Percentiles rank a stretch among this genome's conserved stretches.
Evolutionary conservation across 2,888 invertebrate genomes (phyloP).

Genomic region (Arenicola marina): DNA sequence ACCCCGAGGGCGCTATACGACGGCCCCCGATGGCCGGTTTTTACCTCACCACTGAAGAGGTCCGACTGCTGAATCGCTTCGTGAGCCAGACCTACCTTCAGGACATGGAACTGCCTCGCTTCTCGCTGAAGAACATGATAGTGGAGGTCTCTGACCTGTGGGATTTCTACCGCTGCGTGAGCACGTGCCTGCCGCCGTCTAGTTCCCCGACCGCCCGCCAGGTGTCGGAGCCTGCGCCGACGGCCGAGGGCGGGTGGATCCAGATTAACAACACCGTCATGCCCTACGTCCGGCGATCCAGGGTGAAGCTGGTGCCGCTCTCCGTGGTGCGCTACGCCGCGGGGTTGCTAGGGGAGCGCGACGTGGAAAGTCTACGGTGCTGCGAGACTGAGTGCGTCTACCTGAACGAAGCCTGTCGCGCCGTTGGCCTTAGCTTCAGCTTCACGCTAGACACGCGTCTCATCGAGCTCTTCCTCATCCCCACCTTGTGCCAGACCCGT

Average conservation of each 20-base stretch:
- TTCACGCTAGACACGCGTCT: slow-evolving; percentile 38
- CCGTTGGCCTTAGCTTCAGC: slow-evolving; percentile 1
- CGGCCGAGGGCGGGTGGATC: slow-evolving; percentile 10
- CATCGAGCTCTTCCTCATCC: slow-evolving; percentile 34
- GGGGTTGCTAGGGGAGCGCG: slow-evolving; percentile 1
- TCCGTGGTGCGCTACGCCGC: slow-evolving; percentile 13
- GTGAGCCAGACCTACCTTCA: neutral
- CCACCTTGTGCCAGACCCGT: neutral
- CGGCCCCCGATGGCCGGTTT: slow-evolving; percentile 1
- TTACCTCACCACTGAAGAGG: slow-evolving; percentile 2
- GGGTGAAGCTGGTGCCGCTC: slow-evolving; percentile 13
- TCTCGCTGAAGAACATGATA: slow-evolving; percentile 4
- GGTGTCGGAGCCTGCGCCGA: neutral
- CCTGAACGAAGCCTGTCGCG: slow-evolving; percentile 4
- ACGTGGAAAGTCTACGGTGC: neutral
- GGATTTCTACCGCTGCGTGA: neutral
- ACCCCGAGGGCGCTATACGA: neutral
- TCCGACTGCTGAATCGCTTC: slow-evolving; percentile 1
- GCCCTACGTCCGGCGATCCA: slow-evolving; percentile 9
- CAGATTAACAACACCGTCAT: slow-evolving; percentile 21
- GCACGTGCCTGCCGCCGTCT: neutral
- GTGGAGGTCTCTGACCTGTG: neutral
- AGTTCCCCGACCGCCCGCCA: neutral
- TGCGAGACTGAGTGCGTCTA: slow-evolving; percentile 3
- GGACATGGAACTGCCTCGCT: neutral